Base-by-base conservation (phyloP, 2,888 invertebrate species). In the Archips xylosteana region DNA sequence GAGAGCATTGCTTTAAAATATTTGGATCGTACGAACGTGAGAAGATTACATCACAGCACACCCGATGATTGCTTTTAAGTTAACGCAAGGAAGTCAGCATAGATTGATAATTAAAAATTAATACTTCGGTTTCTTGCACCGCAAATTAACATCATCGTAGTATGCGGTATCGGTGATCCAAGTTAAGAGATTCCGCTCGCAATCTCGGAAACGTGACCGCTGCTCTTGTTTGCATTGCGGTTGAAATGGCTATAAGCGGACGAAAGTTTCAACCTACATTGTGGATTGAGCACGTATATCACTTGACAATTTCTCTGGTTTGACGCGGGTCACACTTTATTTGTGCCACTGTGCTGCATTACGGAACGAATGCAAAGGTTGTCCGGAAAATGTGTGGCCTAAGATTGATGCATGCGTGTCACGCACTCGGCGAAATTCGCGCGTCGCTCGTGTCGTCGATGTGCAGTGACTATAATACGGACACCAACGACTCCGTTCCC, bases 221-320 rank as follows among this genome's bases (percentile, higher is more conserved):
- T 80, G 87, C 81, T 90, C 87, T 90, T 92, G 88, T 91, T 92
- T 91, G 87, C 80, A 85, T 85, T 92, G 91, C 89, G 90, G 91
- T 92, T 87, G 83, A 83, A 87, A 87, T 85, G 83, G 83, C 85
- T 85, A 82, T 82, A 84, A 85, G 83, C 87, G 84, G 87, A 91
- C 88, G 92, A 93, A 92, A 93, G 92, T 92, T 85, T 82, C 87
- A 89, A 87, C 92, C 92, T 88, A 92, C 90, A 90, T 91, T 77
- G 81, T 79, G 76, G 81, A 83, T 83, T 82, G 85, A 84, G 87
- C 88, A 88, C 88, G 89, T 89, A 88, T 88, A 88, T 88, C 84
- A 87, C 78, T 84, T 81, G 86, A 85, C 87, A 89, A 89, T 92
- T 92, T 91, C 91, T 90, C 89, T 89, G 86, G 83, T 86, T 83